phyloP scores from a whole-genome alignment of 2,113 vertebrate species.

The Mirounga angustirostris region DNA sequence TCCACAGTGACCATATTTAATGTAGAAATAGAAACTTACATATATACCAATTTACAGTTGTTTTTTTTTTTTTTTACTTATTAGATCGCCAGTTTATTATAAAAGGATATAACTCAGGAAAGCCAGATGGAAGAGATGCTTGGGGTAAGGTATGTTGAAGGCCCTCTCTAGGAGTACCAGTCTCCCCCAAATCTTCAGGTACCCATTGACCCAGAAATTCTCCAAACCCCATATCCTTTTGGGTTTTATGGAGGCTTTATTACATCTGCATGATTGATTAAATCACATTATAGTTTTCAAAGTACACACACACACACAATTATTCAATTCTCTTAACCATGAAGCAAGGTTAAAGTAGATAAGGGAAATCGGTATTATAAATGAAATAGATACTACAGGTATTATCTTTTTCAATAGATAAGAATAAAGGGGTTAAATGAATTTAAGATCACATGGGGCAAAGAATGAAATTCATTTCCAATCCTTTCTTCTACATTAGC shows the following conservation, averaged over 20 bases:
- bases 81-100: background rate
- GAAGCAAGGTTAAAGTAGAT: background rate
- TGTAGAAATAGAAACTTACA: background rate
- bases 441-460: background rate
- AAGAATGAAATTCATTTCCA: background rate
- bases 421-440: background rate
- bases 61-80: background rate
- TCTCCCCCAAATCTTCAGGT: background rate
- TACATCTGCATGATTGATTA: background rate
- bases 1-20: background rate
- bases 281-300: background rate
- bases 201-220: background rate
- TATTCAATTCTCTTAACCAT: background rate
- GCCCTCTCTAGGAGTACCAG: background rate
- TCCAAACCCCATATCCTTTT: background rate
- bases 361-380: background rate
- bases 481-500: background rate
- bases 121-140: background rate
- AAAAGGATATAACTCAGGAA: background rate
- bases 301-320: background rate
- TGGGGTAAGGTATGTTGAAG: background rate
- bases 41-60: background rate
- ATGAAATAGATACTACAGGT: background rate
- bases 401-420: background rate
- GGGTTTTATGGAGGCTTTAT: background rate